A percentile compares a stretch with the other conserved stretches of the same genome.
These are phyloP conservation scores for Tachystola acroxantha DNA, from an alignment of 2,888 invertebrate species.

Conservation along the genomic window DNA sequence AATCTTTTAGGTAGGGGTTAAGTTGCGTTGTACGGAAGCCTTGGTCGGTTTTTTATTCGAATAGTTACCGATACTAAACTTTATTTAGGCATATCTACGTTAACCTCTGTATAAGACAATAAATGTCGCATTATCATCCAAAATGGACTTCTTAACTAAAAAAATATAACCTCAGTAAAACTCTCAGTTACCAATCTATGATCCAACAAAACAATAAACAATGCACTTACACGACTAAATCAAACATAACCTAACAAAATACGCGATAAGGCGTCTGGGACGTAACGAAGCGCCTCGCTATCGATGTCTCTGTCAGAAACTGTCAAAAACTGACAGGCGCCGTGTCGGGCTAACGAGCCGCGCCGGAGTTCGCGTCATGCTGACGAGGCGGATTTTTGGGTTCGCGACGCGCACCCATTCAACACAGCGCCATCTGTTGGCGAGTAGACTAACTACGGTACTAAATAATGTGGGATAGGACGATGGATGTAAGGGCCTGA, in stretches of 20 bases:
- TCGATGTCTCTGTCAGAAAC: constrained; percentile 77
- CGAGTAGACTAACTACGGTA: constrained; percentile 38
- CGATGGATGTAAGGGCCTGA: no score
- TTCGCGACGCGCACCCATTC: no score
- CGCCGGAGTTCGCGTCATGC: constrained; percentile 45
- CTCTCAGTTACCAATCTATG: no score
- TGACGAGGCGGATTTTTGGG: constrained; percentile 46
- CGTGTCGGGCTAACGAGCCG: constrained; percentile 73
- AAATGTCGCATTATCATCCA: no score
- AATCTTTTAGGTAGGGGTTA: no score
- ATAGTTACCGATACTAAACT: no score
- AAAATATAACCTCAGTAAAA: no score
- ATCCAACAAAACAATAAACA: constrained; percentile 44
- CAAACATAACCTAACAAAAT: constrained; percentile 58
- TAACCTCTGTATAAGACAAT: no score
- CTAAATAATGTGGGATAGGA: not conserved
- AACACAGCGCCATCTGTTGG: constrained; percentile 52
- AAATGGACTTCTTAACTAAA: no score
- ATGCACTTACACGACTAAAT: constrained; percentile 64
- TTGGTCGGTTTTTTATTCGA: no score
- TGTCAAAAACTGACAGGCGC: constrained; percentile 75
- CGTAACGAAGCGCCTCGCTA: constrained; percentile 66
- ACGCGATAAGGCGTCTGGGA: constrained; percentile 49
- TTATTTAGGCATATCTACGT: no score
- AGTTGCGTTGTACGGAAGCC: no score